These are phyloP conservation scores for Megaustenia siamemsis DNA, from an alignment of 2,888 invertebrate genomes.

Conservation along the genomic window DNA sequence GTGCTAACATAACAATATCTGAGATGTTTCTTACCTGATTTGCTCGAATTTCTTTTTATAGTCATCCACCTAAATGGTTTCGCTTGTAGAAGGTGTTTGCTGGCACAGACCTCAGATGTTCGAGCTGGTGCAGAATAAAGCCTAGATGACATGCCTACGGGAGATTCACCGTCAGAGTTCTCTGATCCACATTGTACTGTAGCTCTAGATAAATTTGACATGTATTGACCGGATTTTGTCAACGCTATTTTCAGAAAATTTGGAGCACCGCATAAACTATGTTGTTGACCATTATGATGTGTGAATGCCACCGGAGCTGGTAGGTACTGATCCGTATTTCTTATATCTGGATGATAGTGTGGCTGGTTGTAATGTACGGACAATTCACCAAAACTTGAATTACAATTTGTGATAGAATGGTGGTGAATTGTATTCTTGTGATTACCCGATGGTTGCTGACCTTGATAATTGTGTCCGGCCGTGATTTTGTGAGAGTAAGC, in stretches of 20 bases:
- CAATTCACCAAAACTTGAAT: background rate
- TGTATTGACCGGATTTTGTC: slow-evolving; percentile 18
- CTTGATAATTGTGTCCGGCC: slow-evolving; percentile 24
- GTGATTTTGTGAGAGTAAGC: slow-evolving; percentile 25
- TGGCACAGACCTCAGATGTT: slow-evolving; percentile 67
- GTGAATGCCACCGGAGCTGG: background rate
- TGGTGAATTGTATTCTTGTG: slow-evolving; percentile 20
- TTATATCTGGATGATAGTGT: background rate
- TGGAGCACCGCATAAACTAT: background rate
- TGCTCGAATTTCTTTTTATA: slow-evolving; percentile 96
- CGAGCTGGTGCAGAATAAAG: slow-evolving; percentile 62
- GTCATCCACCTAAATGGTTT: slow-evolving; percentile 98
- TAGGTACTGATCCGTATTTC: slow-evolving; percentile 23
- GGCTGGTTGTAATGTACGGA: background rate
- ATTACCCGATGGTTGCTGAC: slow-evolving; percentile 37
- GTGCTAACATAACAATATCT: too few species aligned
- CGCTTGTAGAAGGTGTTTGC: slow-evolving; percentile 63
- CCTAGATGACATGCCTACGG: background rate
- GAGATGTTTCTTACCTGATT: slow-evolving; percentile 89
- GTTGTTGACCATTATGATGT: background rate
- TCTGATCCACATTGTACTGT: background rate
- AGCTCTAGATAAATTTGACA: background rate
- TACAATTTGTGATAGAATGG: background rate
- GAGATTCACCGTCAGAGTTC: background rate
- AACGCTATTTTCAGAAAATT: slow-evolving; percentile 42